Percentiles rank a stretch among this genome's conserved stretches.
These are phyloP conservation scores for Carapus acus DNA, from an alignment of 2,797 vertebrate species.

Conservation along the genomic window DNA sequence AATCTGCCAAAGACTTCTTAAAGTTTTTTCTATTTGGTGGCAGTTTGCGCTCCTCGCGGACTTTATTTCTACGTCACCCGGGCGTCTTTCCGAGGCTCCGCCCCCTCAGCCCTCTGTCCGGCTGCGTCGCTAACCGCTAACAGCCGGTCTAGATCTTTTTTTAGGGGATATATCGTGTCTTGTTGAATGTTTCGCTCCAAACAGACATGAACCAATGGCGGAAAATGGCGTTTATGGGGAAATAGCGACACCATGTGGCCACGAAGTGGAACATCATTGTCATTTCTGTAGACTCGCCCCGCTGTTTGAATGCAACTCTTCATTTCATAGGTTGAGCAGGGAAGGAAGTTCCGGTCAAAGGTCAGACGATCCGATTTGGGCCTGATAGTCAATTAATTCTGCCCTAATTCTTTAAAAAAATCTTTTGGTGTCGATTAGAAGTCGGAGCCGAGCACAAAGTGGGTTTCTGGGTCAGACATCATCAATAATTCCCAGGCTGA, in stretches of 20 bases:
- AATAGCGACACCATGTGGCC: conserved; percentile 24
- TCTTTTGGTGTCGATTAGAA: too few species aligned
- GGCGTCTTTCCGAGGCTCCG: background rate
- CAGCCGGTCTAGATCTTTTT: background rate
- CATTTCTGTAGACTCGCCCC: background rate
- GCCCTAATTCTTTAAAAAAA: too few species aligned
- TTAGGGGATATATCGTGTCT: conserved; percentile 7
- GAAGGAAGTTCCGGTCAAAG: too few species aligned
- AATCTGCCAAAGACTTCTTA: conserved; percentile 56
- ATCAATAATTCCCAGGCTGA: too few species aligned
- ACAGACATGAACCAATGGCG: conserved; percentile 51
- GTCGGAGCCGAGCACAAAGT: too few species aligned
- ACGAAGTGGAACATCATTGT: background rate
- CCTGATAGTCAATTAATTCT: conserved; percentile 3
- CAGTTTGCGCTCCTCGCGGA: background rate
- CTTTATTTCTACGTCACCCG: too few species aligned
- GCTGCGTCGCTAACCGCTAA: conserved; percentile 10
- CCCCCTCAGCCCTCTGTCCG: background rate
- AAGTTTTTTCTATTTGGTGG: conserved; percentile 25
- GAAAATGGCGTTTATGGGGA: conserved; percentile 12
- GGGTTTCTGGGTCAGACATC: too few species aligned
- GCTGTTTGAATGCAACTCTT: too few species aligned
- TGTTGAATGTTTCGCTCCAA: conserved; percentile 64
- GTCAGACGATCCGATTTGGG: background rate
- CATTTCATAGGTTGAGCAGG: too few species aligned